Conservation (phyloP, 2,797 vertebrate species). For the Scarus forsteni region DNA sequence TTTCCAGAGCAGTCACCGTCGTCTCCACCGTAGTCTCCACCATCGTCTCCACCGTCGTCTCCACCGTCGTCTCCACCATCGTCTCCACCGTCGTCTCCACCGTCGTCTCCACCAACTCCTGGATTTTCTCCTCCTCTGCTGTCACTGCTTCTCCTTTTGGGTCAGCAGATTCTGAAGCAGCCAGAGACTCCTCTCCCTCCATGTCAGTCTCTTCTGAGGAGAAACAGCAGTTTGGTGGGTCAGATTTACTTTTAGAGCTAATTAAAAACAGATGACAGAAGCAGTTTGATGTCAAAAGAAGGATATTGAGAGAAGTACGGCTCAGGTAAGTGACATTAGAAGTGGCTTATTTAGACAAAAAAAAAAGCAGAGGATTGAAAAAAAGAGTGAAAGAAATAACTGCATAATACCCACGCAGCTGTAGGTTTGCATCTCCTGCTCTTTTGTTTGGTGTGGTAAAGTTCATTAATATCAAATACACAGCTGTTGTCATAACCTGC, state of each 20-base stretch:
- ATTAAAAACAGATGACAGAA: neutral
- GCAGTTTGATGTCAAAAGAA: neutral
- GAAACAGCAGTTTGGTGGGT: neutral
- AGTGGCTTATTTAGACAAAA: no score
- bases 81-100: neutral
- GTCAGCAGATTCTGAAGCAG: neutral
- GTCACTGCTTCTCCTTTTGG: neutral
- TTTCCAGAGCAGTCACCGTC: no score
- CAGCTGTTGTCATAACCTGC: no score
- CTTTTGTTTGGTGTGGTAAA: no score
- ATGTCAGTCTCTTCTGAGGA: slow-evolving; percentile 33
- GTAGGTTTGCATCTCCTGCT: no score
- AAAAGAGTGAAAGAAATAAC: no score
- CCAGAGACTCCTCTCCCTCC: slow-evolving; percentile 37
- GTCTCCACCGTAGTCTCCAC: neutral
- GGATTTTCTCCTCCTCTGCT: neutral
- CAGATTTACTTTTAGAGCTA: neutral
- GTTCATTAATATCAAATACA: no score
- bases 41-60: neutral
- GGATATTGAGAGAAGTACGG: no score
- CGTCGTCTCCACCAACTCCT: slow-evolving; percentile 9
- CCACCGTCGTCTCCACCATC: neutral
- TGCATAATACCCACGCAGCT: no score
- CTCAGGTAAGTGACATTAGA: no score
- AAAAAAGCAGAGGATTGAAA: no score